Conservation (phyloP, 2,888 invertebrate species). For the Drosophila prostipennis region DNA sequence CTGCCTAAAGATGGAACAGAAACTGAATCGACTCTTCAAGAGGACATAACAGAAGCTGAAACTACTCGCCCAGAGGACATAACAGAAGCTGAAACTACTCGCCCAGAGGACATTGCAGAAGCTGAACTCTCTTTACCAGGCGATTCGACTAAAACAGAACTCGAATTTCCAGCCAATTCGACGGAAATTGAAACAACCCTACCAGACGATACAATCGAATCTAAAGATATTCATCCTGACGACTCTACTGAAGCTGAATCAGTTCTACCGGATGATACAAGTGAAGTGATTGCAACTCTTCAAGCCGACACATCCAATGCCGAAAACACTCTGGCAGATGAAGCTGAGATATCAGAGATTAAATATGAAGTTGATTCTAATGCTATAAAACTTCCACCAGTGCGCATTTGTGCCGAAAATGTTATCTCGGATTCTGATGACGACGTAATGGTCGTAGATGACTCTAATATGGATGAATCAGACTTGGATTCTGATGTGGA, state of each 20-base stretch:
- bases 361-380: not conserved
- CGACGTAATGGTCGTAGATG: conserved; percentile 66
- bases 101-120: too few species aligned
- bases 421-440: conserved; percentile 63
- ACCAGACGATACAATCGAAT: not conserved
- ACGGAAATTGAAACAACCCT: not conserved
- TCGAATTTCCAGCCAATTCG: not conserved
- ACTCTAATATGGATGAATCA: conserved; percentile 50
- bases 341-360: not conserved
- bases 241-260: not conserved
- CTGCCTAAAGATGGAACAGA: not conserved
- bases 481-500: conserved; percentile 47
- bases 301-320: not conserved
- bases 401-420: conserved; percentile 27
- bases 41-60: not conserved
- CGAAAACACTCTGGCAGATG: not conserved
- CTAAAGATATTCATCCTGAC: not conserved
- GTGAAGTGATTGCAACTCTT: not conserved
- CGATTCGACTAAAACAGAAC: not conserved
- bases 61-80: too few species aligned
- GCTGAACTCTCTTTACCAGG: not conserved
- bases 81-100: not conserved
- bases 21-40: too few species aligned
- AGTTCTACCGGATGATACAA: not conserved
- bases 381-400: not conserved